Conservation (phyloP, 2,797 vertebrate genomes). For the Paramormyrops hopkinsi region DNA sequence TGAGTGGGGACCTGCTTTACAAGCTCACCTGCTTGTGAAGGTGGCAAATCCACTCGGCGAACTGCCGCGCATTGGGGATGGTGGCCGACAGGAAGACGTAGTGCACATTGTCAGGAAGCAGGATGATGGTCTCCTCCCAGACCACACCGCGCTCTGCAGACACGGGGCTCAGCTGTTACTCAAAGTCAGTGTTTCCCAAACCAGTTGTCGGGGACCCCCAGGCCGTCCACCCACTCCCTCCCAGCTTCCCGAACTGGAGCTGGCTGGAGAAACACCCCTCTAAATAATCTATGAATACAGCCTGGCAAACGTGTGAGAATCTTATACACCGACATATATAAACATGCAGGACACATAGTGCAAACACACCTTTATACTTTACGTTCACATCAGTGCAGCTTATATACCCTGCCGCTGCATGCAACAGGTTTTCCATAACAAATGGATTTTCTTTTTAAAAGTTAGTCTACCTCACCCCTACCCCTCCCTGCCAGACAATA, state of each 20-base stretch:
- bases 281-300: not conserved
- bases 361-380: not conserved
- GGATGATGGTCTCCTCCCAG: slow-evolving; percentile 98
- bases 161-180: not conserved
- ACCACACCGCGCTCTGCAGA: slow-evolving; percentile 91
- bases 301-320: not conserved
- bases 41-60: slow-evolving; percentile 98
- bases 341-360: not conserved
- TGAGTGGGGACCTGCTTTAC: not conserved
- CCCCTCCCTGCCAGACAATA: not conserved
- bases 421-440: not conserved
- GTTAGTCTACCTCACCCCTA: not conserved
- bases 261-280: not conserved
- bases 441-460: not conserved
- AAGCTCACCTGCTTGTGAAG: slow-evolving; percentile 84
- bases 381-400: not conserved
- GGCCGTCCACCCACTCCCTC: not conserved
- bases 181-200: not conserved
- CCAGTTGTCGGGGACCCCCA: not conserved
- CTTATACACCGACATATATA: not conserved
- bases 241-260: not conserved
- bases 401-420: not conserved
- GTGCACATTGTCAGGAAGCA: slow-evolving; percentile 95
- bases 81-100: slow-evolving; percentile 98
- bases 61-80: slow-evolving; percentile 94